Base-by-base conservation (phyloP, 1,140 invertebrate genomes). In the Camponotus pennsylvanicus region DNA sequence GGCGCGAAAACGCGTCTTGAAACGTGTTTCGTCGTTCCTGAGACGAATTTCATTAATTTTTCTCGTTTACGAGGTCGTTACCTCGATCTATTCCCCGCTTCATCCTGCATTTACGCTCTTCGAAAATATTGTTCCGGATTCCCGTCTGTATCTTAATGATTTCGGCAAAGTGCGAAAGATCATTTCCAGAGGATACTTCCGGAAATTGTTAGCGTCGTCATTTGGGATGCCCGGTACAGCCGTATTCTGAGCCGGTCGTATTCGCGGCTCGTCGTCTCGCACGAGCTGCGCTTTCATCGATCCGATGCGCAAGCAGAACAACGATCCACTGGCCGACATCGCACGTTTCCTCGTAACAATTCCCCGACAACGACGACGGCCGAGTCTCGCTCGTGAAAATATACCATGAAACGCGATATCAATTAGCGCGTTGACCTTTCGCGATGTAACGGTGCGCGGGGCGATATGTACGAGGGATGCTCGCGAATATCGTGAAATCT, bases 301-400 rank as follows among this genome's bases (percentile, higher is more conserved):
- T 79, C 55, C 40, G 70, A 78, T 59, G 34, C 42, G 61, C 59
- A 52, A 77, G 57, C 42, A 27, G 57, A 84, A 55, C 59, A 76
- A 87, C 89, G 89, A 90, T 91, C 89, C 90, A 90, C 78, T 77
- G 79, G 67, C 57, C 87, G 87, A 91, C 89, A 87, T 90, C 73
- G 69, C 55, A 37, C 55, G 55, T 82, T 34, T 80, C 34, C 42
- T 80, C 37, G 34, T 61, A 49, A 87, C 63, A 55, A 83, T 88
- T 63, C 76, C 87, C 86, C 59, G 18, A 45, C 42, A 49, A 52
- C 55, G 21, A 86, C 32, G 55, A 86, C 37, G n/a, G 57, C 18
- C 59, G 76, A 73, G 13, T 82, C 27, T 27, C 42, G 64, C 79
- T 71, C 71, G 34, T 67, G 69, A 80, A 73, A 87, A 80, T 89